Conservation (phyloP, 2,113 vertebrate species). For the Nipponia nippon region DNA sequence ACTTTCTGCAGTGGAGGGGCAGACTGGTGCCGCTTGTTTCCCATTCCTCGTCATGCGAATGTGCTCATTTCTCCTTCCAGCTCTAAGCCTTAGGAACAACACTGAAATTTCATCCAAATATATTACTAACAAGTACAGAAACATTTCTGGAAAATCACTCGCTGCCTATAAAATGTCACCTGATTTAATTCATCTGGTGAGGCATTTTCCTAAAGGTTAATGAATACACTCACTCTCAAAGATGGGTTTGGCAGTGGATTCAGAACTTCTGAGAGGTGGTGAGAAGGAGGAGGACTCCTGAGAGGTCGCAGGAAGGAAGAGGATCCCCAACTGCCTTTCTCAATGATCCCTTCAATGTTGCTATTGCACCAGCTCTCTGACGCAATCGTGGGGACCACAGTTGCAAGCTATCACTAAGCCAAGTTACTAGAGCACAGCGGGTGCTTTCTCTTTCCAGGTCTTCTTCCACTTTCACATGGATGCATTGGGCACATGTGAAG, state of each 20-base stretch:
- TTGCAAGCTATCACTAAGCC: accelerated
- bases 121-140: neutral
- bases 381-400: accelerated
- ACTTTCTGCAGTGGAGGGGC: neutral
- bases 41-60: neutral
- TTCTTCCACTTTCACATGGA: neutral
- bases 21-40: neutral
- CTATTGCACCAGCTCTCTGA: accelerated
- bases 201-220: conserved; percentile 32
- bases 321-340: neutral
- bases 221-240: neutral
- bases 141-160: conserved; percentile 2
- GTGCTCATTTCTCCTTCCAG: neutral
- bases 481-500: accelerated
- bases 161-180: conserved; percentile 18
- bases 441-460: neutral
- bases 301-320: neutral
- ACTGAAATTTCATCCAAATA: conserved; percentile 10
- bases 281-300: neutral
- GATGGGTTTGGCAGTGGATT: neutral
- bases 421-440: neutral
- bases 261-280: neutral
- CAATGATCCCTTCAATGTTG: accelerated
- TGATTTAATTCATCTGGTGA: conserved; percentile 5
- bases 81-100: neutral